Evolutionary conservation across 64 coral and sea anemone species (phyloP), one percentile per base, ranked within the genome.

Genomic region (Pocillopora damicornis): DNA sequence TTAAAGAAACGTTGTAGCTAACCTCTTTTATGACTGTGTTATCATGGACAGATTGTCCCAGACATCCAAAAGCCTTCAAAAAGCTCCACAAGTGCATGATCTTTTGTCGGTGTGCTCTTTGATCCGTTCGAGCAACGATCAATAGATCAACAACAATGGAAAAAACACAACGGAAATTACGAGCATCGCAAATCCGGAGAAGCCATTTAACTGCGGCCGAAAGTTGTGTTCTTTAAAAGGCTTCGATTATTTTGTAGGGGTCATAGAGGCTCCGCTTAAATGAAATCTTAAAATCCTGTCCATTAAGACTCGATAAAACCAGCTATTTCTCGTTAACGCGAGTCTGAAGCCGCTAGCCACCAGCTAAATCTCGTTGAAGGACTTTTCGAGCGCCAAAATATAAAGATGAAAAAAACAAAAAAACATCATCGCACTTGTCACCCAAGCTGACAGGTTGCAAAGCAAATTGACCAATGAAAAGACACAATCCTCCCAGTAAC

Each of bases 21-120:
- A 85, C 81, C 81, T 85, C 65, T 57, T 85, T 71, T 85, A 34
- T 58, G 37, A 57, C 22, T 17, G 62, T 42, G 18, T 20, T 9
- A 58, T 72, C 65, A 18, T 73, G 37, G 13, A 57, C 38, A 1
- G 63, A 23, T 9, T 71, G 38, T 66, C 64, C 81, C 81, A 85
- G 35, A 65, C 81, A 85, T 57, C 38, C 65, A 72, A 85, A 71
- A 36, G 36, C 65, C 65, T 72, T 85, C 0, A 85, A 72, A 72
- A 85, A 73, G 57, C 20, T 72, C 81, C 81, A 85, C 11, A 85
- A 23, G 9, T 72, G 13, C 81, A 85, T 85, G 81, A 85, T 73
- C 81, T 57, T 72, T 85, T 37, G 17, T 72, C 64, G 1, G 42
- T 71, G 67, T 71, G 67, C 67, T 71, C 67, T 85, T 85, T 85